Base-by-base conservation (phyloP, 2,113 vertebrate species). In the Holacanthus passer region DNA sequence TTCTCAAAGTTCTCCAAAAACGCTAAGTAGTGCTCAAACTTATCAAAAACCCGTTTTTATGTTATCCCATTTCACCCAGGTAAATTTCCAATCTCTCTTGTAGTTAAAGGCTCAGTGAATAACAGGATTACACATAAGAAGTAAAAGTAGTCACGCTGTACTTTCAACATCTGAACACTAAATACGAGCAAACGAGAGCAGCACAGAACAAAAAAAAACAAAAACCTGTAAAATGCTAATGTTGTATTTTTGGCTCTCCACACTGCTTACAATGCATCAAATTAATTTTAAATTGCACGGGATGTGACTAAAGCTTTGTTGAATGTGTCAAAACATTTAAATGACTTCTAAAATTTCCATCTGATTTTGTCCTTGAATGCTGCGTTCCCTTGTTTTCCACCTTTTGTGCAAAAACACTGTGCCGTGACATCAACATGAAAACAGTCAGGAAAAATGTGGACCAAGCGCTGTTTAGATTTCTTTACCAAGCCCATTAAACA, bases 301-400 rank as follows among this genome's bases (percentile, higher is more conserved):
- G n/a, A 83, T 74, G 73, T n/a, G 77, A 87, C 80, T 74, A 77
- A 83, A 90, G 76, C 37, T 63, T 82, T 82, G 56, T 86, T 41
- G 32, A 66, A 90, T 6, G 60, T 87, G 64, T 83, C 64, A 67
- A 74, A 79, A 75, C 45, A 78, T 82, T 80, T 58, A 82, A 87
- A 87, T 83, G 35, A 70, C 64, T 79, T 83, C 13, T 66, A 29
- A 74, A 84, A 77, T 80, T 86, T 41, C 67, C 56, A 66, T 88
- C 72, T 77, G 24, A 88, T 76, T n/a, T 55, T 76, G 62, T 80
- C 84, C 82, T 88, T 89, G 67, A 74, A 53, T 63, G 41, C 9
- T 32, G 13, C 12, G 7, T 53, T 56, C n/a, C 6, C 16, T 83
- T 77, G 67, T 83, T 81, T 85, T 77, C 55, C 27, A 62, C 56